Percentiles rank a stretch among this genome's conserved stretches.
Conservation (phyloP, 2,113 vertebrate species). For the Mus musculus region DNA sequence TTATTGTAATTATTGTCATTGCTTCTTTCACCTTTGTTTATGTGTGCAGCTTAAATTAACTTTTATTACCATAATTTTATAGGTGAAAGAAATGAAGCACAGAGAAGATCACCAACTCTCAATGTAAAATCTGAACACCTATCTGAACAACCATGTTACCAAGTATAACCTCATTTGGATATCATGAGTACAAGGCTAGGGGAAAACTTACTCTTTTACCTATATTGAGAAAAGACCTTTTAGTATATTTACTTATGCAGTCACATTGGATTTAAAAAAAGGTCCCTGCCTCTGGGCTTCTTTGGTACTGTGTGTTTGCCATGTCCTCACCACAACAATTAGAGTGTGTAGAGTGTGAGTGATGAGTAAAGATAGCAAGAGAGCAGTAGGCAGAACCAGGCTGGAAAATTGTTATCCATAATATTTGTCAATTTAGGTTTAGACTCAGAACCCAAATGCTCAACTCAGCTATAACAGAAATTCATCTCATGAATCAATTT, state of each 20-base stretch:
- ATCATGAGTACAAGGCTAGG: not conserved
- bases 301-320: not conserved
- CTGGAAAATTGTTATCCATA: not conserved
- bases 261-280: conserved; percentile 37
- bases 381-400: not conserved
- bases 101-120: conserved; percentile 20
- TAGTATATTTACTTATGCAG: conserved; percentile 8
- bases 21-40: conserved; percentile 10
- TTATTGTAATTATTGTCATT: conserved; percentile 30
- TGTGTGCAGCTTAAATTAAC: conserved; percentile 19
- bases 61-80: conserved; percentile 1
- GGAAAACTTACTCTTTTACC: conserved; percentile 9
- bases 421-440: conserved; percentile 75
- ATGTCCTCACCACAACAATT: not conserved
- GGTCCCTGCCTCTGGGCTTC: conserved; percentile 4
- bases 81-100: conserved; percentile 26
- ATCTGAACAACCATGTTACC: not conserved
- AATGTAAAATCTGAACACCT: not conserved
- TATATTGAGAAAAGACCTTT: conserved; percentile 1
- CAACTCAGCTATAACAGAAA: conserved; percentile 70
- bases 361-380: not conserved
- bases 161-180: not conserved
- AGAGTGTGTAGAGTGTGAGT: not conserved
- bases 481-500: conserved; percentile 83
- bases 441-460: conserved; percentile 66